phyloP scores from a whole-genome alignment of 2,113 vertebrate species.

The Nibea albiflora region DNA sequence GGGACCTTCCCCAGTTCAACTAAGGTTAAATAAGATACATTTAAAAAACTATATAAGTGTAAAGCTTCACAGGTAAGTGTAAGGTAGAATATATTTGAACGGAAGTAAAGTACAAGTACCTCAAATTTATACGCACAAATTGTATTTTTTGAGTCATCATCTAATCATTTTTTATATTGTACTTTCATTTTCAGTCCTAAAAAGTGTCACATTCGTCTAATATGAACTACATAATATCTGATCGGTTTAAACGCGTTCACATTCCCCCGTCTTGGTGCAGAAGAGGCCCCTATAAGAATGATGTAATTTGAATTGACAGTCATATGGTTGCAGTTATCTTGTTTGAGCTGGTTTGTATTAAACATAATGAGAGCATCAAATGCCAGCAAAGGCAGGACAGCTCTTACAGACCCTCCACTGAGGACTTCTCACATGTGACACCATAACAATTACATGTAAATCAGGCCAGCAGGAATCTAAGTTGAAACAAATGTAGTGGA shows the following conservation, averaged over 20 bases:
- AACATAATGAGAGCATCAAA: conserved; percentile 47
- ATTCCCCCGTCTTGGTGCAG: background rate
- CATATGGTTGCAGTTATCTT: conserved; percentile 60
- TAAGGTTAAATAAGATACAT: too few relatives aligned
- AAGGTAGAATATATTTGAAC: too few relatives aligned
- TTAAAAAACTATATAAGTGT: background rate
- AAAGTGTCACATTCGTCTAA: background rate
- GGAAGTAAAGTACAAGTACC: too few relatives aligned
- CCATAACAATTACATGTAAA: conserved; percentile 44
- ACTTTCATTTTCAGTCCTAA: background rate
- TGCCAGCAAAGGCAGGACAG: conserved; percentile 30
- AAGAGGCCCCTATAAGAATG: background rate
- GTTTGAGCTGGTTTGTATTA: conserved; percentile 58
- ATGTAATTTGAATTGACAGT: conserved; percentile 17
- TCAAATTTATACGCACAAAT: background rate
- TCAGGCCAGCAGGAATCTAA: conserved; percentile 12
- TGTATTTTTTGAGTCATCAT: background rate
- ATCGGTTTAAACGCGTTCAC: conserved; percentile 15
- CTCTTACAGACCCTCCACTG: conserved; percentile 28
- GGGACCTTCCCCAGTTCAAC: too few relatives aligned
- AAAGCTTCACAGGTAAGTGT: background rate
- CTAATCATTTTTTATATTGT: background rate
- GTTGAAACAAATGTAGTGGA: conserved; percentile 21
- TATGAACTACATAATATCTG: background rate
- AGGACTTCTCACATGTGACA: conserved; percentile 32